These are phyloP conservation scores for Bicyclus anynana DNA, from an alignment of 1,140 invertebrate species.

Conservation along the genomic window DNA sequence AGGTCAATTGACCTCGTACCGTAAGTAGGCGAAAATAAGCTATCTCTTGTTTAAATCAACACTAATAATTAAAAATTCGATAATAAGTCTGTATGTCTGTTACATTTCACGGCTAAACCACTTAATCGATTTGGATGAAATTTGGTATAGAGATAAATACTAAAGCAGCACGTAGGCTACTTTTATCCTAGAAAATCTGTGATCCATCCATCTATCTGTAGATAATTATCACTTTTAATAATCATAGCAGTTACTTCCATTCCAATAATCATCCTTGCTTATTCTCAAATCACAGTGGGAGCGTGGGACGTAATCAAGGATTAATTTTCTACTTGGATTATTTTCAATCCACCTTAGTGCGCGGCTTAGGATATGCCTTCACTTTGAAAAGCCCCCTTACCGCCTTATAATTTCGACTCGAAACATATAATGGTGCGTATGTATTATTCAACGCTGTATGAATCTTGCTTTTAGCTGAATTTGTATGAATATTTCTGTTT, in stretches of 20 bases:
- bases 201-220: too few species aligned
- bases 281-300: conserved; percentile 50
- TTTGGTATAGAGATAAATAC: too few species aligned
- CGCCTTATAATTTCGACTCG: conserved; percentile 36
- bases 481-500: neutral
- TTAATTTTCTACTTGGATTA: conserved; percentile 76
- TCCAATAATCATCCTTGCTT: conserved; percentile 13
- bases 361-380: conserved; percentile 60
- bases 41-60: too few species aligned
- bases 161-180: too few species aligned
- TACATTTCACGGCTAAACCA: too few species aligned
- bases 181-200: too few species aligned
- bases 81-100: too few species aligned
- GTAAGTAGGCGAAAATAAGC: too few species aligned
- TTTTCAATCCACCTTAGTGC: conserved; percentile 69
- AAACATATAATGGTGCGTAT: conserved; percentile 23
- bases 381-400: conserved; percentile 53
- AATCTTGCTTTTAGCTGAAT: conserved; percentile 3
- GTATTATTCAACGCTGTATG: conserved; percentile 20
- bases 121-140: too few species aligned
- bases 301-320: conserved; percentile 70
- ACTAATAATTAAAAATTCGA: too few species aligned
- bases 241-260: neutral
- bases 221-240: too few species aligned
- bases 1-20: too few species aligned